Evolutionary conservation across 2,113 vertebrate genomes (phyloP).

Genomic region (Archocentrus centrarchus): DNA sequence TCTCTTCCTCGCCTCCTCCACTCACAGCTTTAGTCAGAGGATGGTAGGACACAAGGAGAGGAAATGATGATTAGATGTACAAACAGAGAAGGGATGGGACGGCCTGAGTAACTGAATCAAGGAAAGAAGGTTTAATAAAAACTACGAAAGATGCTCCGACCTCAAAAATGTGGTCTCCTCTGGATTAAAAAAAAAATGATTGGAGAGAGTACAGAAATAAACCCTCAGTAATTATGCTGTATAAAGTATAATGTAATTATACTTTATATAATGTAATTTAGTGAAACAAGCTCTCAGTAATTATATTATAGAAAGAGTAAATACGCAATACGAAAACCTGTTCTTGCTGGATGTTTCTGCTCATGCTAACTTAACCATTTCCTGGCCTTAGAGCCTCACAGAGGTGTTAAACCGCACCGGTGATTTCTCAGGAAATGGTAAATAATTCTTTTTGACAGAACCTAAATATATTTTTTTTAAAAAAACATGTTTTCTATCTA

Average conservation of each 20-base stretch:
- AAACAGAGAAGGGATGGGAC: too few species aligned
- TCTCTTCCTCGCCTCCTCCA: too few species aligned
- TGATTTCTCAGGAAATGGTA: rapidly evolving
- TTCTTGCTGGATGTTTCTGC: background rate
- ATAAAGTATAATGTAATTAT: too few species aligned
- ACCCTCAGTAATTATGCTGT: too few species aligned
- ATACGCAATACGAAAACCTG: background rate
- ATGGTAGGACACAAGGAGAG: too few species aligned
- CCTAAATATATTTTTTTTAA: too few species aligned
- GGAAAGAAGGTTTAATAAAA: too few species aligned
- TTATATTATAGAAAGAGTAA: background rate
- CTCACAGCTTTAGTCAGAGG: too few species aligned
- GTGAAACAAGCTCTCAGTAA: background rate
- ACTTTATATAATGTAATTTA: too few species aligned
- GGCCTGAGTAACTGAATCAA: too few species aligned
- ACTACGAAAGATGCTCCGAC: background rate
- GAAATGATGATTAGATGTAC: too few species aligned
- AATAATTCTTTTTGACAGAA: background rate
- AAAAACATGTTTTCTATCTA: background rate
- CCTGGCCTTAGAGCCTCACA: background rate
- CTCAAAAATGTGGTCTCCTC: rapidly evolving
- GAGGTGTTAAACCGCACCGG: rapidly evolving
- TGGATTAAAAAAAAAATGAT: background rate
- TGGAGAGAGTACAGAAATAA: too few species aligned
- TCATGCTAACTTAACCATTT: background rate